Percentiles rank a stretch among this genome's conserved stretches.
These are phyloP conservation scores for Macrophya alboannulata DNA, from an alignment of 2,888 invertebrate genomes.

Conservation along the genomic window DNA sequence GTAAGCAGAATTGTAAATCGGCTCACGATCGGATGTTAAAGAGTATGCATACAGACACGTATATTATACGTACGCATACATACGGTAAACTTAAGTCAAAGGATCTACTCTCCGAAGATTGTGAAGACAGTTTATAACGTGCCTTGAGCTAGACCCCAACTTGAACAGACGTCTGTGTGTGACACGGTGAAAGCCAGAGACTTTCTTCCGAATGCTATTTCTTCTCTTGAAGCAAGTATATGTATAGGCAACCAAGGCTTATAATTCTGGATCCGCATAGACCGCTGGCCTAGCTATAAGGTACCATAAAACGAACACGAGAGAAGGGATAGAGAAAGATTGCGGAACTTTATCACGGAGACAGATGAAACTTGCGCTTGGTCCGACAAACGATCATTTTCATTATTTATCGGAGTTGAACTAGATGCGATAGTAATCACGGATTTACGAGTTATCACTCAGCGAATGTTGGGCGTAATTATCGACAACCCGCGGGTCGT, in stretches of 20 bases:
- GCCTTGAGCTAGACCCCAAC: constrained; percentile 19
- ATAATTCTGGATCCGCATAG: constrained; percentile 17
- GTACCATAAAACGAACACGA: neutral
- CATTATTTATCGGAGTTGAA: neutral
- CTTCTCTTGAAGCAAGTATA: neutral
- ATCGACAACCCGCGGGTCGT: neutral
- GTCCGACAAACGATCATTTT: neutral
- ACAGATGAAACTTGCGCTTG: neutral
- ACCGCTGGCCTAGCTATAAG: neutral
- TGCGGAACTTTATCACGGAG: neutral
- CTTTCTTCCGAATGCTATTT: constrained; percentile 5
- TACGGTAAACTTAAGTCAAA: too few relatives aligned
- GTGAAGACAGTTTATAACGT: neutral
- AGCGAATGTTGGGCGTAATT: neutral
- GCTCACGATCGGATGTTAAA: neutral
- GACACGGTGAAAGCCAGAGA: constrained; percentile 31
- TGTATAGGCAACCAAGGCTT: constrained; percentile 47
- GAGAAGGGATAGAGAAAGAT: neutral
- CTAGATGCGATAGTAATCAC: neutral
- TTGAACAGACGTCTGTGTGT: neutral
- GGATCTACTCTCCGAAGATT: neutral
- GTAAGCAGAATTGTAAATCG: neutral
- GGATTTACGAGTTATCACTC: neutral
- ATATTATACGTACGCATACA: too few relatives aligned
- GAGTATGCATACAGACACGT: neutral